These are phyloP conservation scores for Lineus longissimus DNA, from an alignment of 1,140 invertebrate species.

Conservation along the genomic window DNA sequence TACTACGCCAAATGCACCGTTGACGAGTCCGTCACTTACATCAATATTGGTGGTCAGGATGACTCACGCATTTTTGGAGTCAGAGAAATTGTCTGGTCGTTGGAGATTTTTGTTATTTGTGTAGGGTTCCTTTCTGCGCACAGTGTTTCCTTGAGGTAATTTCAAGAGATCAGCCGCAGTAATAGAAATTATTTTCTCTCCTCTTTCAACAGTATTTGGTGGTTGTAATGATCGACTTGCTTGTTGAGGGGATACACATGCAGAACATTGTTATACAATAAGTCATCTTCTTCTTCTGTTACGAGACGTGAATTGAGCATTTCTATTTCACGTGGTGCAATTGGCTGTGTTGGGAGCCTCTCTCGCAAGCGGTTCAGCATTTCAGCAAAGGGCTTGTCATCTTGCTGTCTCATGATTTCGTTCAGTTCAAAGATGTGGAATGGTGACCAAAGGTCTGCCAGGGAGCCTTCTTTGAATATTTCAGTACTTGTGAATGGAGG, in stretches of 20 bases:
- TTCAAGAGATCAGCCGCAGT: neutral
- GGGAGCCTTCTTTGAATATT: neutral
- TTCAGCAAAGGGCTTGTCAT: neutral
- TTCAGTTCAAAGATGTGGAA: constrained; percentile 5
- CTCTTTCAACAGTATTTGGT: neutral
- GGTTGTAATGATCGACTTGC: constrained; percentile 14
- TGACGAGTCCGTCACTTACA: neutral
- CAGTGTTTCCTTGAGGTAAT: neutral
- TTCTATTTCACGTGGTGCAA: neutral
- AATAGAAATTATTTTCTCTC: neutral
- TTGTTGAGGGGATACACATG: constrained; percentile 12
- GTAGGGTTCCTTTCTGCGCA: neutral
- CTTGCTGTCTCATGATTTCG: constrained; percentile 2
- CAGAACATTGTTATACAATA: neutral
- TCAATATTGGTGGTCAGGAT: constrained; percentile 1
- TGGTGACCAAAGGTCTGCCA: constrained; percentile 11
- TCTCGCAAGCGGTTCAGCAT: constrained; percentile 2
- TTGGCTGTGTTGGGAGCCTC: neutral
- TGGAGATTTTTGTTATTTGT: neutral
- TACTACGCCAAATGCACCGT: constrained; percentile 8
- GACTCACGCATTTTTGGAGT: neutral
- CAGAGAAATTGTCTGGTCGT: neutral
- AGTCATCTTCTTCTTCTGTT: neutral
- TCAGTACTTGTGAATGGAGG: constrained; percentile 10
- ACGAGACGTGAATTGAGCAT: neutral